phyloP scores from a whole-genome alignment of 2,888 invertebrate species.

The Tromatobia lineatoria region DNA sequence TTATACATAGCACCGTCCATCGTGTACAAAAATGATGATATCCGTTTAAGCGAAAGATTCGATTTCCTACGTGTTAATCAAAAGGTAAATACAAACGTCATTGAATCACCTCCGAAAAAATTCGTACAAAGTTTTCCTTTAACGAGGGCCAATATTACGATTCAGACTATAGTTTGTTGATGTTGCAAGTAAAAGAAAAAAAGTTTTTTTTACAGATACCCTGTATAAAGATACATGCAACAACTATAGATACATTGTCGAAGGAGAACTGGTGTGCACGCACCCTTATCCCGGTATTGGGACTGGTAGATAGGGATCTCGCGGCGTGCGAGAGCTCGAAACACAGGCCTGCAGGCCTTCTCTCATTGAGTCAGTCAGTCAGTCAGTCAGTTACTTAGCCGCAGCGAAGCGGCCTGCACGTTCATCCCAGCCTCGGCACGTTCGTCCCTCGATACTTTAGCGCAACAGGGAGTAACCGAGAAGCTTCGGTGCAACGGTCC shows the following conservation, averaged over 20 bases:
- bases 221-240: background rate
- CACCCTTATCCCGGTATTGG: constrained; percentile 79
- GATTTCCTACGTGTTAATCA: too few relatives aligned
- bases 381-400: constrained; percentile 83
- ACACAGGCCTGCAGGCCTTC: constrained; percentile 72
- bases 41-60: too few relatives aligned
- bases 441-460: constrained; percentile 29
- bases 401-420: constrained; percentile 79
- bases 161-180: too few relatives aligned
- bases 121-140: too few relatives aligned
- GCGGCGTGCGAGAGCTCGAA: constrained; percentile 75
- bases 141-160: too few relatives aligned
- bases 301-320: constrained; percentile 80
- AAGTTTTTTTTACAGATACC: too few relatives aligned
- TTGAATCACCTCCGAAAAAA: too few relatives aligned
- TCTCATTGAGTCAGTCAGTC: constrained; percentile 84
- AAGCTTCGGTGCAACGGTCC: constrained; percentile 46
- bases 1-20: too few relatives aligned
- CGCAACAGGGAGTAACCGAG: constrained; percentile 26
- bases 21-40: too few relatives aligned
- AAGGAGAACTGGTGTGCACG: constrained; percentile 75
- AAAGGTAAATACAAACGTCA: too few relatives aligned
- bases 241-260: background rate
- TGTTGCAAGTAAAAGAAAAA: too few relatives aligned
- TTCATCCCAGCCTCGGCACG: constrained; percentile 46